Base-by-base conservation (phyloP, 1,140 invertebrate species). In the Sarcophaga peregrina region DNA sequence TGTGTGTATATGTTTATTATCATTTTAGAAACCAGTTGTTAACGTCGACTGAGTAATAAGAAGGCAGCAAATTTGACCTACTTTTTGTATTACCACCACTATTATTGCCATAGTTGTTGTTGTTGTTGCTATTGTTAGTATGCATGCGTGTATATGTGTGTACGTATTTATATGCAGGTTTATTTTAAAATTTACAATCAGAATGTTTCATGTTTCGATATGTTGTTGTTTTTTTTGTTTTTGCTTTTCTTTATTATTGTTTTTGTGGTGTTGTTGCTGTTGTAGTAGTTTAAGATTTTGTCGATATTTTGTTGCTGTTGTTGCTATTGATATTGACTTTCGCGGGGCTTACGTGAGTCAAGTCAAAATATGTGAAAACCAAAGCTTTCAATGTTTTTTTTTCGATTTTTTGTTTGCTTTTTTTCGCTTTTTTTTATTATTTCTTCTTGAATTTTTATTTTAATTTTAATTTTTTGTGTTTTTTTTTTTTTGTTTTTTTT, bases 131-230 rank as follows among this genome's bases (percentile, higher is more conserved):
- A 37, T 37, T 37, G 4, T 1, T 37, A 37, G 25, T 62, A 50
- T 9, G 46, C 20, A 54, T 80, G 25, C 47, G 45, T 48, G 9
- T 72, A 75, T 83, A 25, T 45, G 47, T 76, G 46, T 68, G 80
- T 46, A 25, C 11, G 76, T 68, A 48, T 74, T 20, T 82, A 11
- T 46, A 45, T 37, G 25, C 25, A 37, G 25, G 25, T 37, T 37
- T 37, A 37, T 37, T 37, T 37, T 46, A 62, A 84, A 37, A 54
- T 82, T 85, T 84, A 89, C 88, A 89, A 89, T 89, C 88, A 89
- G 88, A 89, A 89, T 89, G 88, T 89, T 89, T 89, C 87, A 88
- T 89, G 87, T 89, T 87, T 89, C 88, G 88, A 89, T 89, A 87
- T 87, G 87, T 68, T 68, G 10, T 68, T 68, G 3, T 68, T 68